Base-by-base conservation (phyloP, 2,113 vertebrate genomes). In the Climacteris rufus region DNA sequence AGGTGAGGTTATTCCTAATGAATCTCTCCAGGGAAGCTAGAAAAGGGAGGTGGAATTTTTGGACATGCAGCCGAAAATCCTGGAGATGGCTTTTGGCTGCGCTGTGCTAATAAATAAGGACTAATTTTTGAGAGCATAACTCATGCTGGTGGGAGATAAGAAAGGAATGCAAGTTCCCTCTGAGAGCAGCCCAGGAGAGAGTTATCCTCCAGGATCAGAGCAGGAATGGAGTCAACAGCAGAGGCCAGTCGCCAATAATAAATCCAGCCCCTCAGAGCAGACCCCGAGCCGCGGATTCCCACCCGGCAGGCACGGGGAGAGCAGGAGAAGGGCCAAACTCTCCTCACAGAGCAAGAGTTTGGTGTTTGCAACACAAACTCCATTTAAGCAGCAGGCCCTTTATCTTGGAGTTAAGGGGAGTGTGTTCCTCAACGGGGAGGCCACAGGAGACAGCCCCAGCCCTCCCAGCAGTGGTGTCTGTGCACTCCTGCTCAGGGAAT, bases 101-200 rank as follows among this genome's bases (percentile, higher is more conserved):
- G 89, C 93, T 17, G 31, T 2, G 59, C 94, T 95, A 94, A 84
- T 97, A 98, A 98, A 97, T 93, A 96, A 96, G 95, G 95, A 68
- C 96, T 87, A 89, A 92, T 97, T 97, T 97, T 30, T 95, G 91
- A 89, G 77, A 97, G 95, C 91, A 87, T 96, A 98, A 97, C 87
- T 97, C 97, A 98, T 87, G 93, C 94, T 94, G 45, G 96, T 83
- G 90, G 97, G 97, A 98, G 98, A 98, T 98, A 98, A 98, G 98
- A 82, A 92, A 94, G 97, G 98, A 98, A 98, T 97, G 97, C 45
- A 68, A 91, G 94, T 86, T 97, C 96, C 96, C 96, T 97, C 85
- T 1, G 96, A 98, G 97, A 97, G 74, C 93, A 95, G 95, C 72
- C 82, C 52, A 95, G 95, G 96, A 92, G 93, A 92, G 97, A 96